These are phyloP conservation scores for Novumbra hubbsi DNA, from an alignment of 2,797 vertebrate genomes.

Conservation along the genomic window DNA sequence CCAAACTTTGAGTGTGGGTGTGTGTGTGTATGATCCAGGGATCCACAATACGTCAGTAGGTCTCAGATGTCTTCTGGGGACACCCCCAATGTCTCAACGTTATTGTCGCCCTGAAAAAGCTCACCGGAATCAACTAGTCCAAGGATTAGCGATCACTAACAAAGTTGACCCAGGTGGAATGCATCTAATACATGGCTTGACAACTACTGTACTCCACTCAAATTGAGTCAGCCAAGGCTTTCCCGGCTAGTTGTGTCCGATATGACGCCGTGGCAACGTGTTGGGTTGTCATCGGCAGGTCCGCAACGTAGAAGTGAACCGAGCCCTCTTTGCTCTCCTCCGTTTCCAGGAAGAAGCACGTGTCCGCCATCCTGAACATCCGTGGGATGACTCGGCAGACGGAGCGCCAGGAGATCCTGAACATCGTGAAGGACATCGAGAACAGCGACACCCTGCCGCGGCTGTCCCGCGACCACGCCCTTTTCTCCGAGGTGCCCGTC, in stretches of 20 bases:
- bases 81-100: too few relatives aligned
- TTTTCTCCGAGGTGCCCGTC: conserved; percentile 84
- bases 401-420: conserved; percentile 85
- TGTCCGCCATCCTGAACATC: conserved; percentile 85
- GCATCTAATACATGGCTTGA: too few relatives aligned
- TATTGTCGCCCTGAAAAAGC: too few relatives aligned
- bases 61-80: too few relatives aligned
- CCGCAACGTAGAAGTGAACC: background rate
- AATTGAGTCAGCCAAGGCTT: background rate
- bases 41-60: too few relatives aligned
- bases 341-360: conserved; percentile 78
- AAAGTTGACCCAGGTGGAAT: too few relatives aligned
- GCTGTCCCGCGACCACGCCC: conserved; percentile 65
- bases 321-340: background rate
- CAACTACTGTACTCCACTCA: background rate
- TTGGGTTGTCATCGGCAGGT: background rate
- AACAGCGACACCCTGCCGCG: conserved; percentile 44
- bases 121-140: too few relatives aligned
- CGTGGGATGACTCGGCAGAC: conserved; percentile 77
- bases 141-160: too few relatives aligned
- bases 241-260: background rate
- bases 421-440: conserved; percentile 83
- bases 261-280: background rate
- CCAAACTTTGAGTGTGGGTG: too few relatives aligned
- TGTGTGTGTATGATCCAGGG: too few relatives aligned